phyloP scores from a whole-genome alignment of 2,888 invertebrate species.

The Yponomeuta cagnagella region DNA sequence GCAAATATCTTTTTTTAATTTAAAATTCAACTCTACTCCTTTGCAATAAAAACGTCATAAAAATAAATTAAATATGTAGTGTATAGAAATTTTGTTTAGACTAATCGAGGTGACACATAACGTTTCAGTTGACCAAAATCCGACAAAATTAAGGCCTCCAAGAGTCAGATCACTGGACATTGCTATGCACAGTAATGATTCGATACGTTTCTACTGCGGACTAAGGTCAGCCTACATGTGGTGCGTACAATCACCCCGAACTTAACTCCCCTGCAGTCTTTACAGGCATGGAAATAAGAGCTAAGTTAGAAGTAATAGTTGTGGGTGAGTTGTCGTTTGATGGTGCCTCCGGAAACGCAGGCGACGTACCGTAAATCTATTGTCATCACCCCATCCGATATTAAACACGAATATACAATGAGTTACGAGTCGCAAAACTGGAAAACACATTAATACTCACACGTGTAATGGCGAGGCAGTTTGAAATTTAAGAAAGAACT shows the following conservation, averaged over 20 bases:
- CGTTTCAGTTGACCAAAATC: background rate
- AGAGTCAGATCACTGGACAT: slow-evolving; percentile 8
- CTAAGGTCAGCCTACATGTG: background rate
- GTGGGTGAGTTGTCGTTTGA: background rate
- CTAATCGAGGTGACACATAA: background rate
- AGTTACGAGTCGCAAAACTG: background rate
- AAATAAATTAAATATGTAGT: too few species aligned
- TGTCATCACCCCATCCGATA: slow-evolving; percentile 30
- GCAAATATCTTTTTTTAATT: too few species aligned
- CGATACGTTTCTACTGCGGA: slow-evolving; percentile 16
- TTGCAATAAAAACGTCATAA: too few species aligned
- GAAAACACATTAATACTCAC: background rate
- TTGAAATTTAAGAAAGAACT: too few species aligned
- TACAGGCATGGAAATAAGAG: background rate
- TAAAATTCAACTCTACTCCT: too few species aligned
- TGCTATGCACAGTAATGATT: slow-evolving; percentile 1
- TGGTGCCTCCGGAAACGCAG: slow-evolving; percentile 32
- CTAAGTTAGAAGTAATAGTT: background rate
- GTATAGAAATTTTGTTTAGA: too few species aligned
- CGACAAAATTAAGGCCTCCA: background rate
- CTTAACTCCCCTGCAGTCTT: background rate
- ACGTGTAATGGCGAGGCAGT: background rate
- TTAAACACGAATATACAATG: background rate
- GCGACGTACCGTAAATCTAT: slow-evolving; percentile 36
- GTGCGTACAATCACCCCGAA: background rate